Evolutionary conservation across 2,797 vertebrate genomes (phyloP).

Genomic region (Nothura maculosa): DNA sequence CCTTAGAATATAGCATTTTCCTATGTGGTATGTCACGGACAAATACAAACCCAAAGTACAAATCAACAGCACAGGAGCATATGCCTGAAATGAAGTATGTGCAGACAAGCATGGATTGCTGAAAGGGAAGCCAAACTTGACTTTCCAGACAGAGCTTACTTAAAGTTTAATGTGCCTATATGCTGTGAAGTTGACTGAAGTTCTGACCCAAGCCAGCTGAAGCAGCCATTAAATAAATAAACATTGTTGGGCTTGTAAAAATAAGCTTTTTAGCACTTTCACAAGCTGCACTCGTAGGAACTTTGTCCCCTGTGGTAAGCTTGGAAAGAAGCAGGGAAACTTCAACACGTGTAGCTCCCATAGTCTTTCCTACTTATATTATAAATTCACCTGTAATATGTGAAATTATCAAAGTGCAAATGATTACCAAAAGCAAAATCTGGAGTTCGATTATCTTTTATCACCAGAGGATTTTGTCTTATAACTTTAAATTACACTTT

Average conservation of each 20-base stretch:
- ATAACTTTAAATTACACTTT: slow-evolving; percentile 18
- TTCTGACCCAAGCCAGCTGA: not conserved
- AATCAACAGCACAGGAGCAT: not conserved
- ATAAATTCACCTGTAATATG: not conserved
- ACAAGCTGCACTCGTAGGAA: not conserved
- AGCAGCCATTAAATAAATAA: not conserved
- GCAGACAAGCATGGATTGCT: not conserved
- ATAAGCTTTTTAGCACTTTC: not conserved
- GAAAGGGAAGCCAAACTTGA: not conserved
- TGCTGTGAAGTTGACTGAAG: not conserved
- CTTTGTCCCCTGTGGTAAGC: not conserved
- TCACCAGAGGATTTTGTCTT: not conserved
- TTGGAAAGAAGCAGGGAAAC: not conserved
- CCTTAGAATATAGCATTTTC: not conserved
- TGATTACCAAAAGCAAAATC: slow-evolving; percentile 39
- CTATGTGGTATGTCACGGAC: not conserved
- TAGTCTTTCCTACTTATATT: not conserved
- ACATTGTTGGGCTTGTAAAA: not conserved
- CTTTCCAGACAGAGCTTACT: not conserved
- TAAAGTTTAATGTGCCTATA: not conserved
- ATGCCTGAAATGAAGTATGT: not conserved
- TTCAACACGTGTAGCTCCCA: not conserved
- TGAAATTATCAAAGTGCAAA: slow-evolving; percentile 56
- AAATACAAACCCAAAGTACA: not conserved
- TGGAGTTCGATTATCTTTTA: slow-evolving; percentile 4